phyloP scores from a whole-genome alignment of 2,113 vertebrate genomes.

The Plecotus auritus region DNA sequence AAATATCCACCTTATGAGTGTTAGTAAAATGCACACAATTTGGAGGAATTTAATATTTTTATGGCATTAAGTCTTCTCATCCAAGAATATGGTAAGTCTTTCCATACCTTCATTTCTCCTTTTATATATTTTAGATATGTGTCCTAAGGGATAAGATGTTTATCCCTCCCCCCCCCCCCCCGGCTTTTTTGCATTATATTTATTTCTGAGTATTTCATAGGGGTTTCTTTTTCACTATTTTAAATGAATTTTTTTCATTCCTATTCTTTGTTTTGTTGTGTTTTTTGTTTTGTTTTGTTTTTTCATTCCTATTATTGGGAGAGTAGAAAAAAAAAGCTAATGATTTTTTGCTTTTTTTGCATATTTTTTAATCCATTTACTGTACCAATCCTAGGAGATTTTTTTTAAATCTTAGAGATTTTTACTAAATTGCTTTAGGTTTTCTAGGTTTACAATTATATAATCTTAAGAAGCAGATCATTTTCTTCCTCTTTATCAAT shows the following conservation, averaged over 20 bases:
- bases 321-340: constrained; percentile 9
- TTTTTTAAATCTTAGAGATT: neutral
- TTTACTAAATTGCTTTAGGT: neutral
- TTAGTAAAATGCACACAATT: neutral
- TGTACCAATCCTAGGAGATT: neutral
- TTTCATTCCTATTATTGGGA: neutral
- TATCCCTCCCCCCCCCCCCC: neutral
- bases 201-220: neutral
- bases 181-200: neutral
- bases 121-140: constrained; percentile 4
- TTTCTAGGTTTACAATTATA: constrained; percentile 30
- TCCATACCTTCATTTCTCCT: neutral
- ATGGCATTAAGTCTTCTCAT: neutral
- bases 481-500: constrained; percentile 12
- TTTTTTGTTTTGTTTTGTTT: too few species aligned
- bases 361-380: neutral
- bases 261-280: too few species aligned
- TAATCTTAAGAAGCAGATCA: neutral
- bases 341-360: neutral
- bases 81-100: neutral
- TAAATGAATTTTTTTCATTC: neutral
- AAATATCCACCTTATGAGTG: neutral
- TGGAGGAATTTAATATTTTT: neutral
- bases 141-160: neutral
- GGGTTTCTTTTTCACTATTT: neutral